Base-by-base conservation (phyloP, 2,797 vertebrate genomes). In the Sus cebifrons region DNA sequence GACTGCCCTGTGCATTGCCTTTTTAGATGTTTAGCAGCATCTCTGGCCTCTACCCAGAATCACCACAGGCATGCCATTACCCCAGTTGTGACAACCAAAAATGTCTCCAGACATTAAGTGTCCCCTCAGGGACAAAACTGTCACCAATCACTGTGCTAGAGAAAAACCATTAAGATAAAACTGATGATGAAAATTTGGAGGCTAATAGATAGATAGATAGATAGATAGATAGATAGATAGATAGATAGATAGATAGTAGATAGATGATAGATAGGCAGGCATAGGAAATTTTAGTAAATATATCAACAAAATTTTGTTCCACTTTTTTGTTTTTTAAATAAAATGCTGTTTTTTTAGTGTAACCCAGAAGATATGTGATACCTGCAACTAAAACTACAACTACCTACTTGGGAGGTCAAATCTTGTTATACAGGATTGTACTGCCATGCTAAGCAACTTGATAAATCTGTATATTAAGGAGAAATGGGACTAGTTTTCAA, bases 1-100 rank as follows among this genome's bases (percentile, higher is more conserved):
- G 16, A 27, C 2, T 49, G 2, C 18, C 9, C 3, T 40, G 0
- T 64, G 1, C 0, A n/a, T 81, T 68, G 1, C 0, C 27, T 81
- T 60, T 73, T 36, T 14, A 68, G 8, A 68, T 56, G 11, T 64
- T 93, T 58, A 84, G 11, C 13, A 91, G 0, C 13, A 54, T 58
- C 13, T 77, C 64, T 86, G 49, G 1, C 3, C 6, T 96, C 65
- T 36, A 56, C 15, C 1, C 44, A n/a, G 23, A 89, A 44, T 49
- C 67, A 10, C 0, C 6, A 62, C 25, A 13, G 40, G 7, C 6
- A 81, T 4, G 1, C 4, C 16, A 11, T 2, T 5, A 23, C 1
- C 21, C 8, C 10, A 77, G 2, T 21, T 29, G 1, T 68, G 7
- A 20, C 32, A 79, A 74, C 2, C 3, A 25, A 90, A 85, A 81